Evolutionary conservation across 2,888 invertebrate species (phyloP).

Genomic region (Tinea trinotella): DNA sequence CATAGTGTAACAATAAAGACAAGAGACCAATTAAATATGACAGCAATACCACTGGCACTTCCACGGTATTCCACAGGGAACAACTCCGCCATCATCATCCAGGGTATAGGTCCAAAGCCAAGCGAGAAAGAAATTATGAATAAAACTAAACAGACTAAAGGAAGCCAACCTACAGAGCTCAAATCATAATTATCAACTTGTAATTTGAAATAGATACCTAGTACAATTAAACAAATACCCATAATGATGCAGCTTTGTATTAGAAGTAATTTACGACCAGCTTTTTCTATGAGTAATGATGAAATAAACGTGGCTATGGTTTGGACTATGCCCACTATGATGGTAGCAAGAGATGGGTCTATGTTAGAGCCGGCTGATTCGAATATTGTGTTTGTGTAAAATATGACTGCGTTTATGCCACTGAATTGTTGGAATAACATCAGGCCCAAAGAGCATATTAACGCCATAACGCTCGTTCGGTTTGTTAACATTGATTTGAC

Average conservation of each 20-base stretch:
- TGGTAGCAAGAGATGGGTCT: slow-evolving; percentile 78
- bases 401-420: slow-evolving; percentile 88
- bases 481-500: slow-evolving; percentile 74
- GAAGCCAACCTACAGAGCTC: slow-evolving; percentile 77
- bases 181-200: slow-evolving; percentile 66
- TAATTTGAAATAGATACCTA: slow-evolving; percentile 83
- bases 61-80: slow-evolving; percentile 81
- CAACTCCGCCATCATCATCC: slow-evolving; percentile 86
- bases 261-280: slow-evolving; percentile 84
- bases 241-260: slow-evolving; percentile 82
- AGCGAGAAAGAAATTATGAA: slow-evolving; percentile 79
- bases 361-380: slow-evolving; percentile 79
- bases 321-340: slow-evolving; percentile 86
- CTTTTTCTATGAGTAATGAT: slow-evolving; percentile 81
- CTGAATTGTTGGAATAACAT: slow-evolving; percentile 91
- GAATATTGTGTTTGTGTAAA: slow-evolving; percentile 85
- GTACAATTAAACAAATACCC: slow-evolving; percentile 76
- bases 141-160: slow-evolving; percentile 74
- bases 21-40: slow-evolving; percentile 82
- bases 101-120: slow-evolving; percentile 87
- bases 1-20: slow-evolving; percentile 81
- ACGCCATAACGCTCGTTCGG: slow-evolving; percentile 77
- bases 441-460: slow-evolving; percentile 81
- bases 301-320: slow-evolving; percentile 80
- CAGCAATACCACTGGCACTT: slow-evolving; percentile 81